phyloP scores from a whole-genome alignment of 2,113 vertebrate species.

The Lynx canadensis region DNA sequence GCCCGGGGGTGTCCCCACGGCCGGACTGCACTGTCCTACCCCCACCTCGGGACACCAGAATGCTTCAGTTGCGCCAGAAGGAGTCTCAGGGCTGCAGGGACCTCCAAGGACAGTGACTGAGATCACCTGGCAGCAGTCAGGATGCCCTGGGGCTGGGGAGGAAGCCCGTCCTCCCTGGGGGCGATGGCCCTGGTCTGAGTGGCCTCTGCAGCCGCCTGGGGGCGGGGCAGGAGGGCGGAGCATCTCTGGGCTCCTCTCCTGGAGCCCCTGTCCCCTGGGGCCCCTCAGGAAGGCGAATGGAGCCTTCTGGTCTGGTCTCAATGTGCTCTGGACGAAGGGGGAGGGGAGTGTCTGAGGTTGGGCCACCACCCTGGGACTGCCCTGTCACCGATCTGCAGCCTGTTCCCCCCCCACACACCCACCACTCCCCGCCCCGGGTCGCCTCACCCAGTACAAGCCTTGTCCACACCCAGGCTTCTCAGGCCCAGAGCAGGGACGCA shows the following conservation, averaged over 20 bases:
- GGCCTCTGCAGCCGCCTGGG: neutral
- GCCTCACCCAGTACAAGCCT: neutral
- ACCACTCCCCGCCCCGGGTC: neutral
- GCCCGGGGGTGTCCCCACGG: neutral
- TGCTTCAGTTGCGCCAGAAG: neutral
- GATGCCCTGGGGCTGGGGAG: neutral
- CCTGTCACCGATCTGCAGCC: neutral
- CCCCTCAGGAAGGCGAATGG: slow-evolving; percentile 3
- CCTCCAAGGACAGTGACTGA: no score
- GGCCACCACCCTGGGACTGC: no score
- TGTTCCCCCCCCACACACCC: neutral
- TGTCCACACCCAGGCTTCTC: neutral
- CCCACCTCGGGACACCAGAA: neutral
- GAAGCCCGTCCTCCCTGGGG: neutral
- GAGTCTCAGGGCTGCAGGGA: neutral
- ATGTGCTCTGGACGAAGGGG: no score
- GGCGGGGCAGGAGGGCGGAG: neutral
- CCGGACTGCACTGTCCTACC: neutral
- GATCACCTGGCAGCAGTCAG: accelerated
- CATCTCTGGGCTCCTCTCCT: neutral
- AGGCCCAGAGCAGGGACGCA: neutral
- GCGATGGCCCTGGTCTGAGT: neutral
- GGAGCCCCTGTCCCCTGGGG: neutral
- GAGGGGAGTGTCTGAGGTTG: no score
- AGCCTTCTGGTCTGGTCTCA: no score